These are phyloP conservation scores for Meleagris gallopavo DNA, from an alignment of 2,113 vertebrate species.

Conservation along the genomic window DNA sequence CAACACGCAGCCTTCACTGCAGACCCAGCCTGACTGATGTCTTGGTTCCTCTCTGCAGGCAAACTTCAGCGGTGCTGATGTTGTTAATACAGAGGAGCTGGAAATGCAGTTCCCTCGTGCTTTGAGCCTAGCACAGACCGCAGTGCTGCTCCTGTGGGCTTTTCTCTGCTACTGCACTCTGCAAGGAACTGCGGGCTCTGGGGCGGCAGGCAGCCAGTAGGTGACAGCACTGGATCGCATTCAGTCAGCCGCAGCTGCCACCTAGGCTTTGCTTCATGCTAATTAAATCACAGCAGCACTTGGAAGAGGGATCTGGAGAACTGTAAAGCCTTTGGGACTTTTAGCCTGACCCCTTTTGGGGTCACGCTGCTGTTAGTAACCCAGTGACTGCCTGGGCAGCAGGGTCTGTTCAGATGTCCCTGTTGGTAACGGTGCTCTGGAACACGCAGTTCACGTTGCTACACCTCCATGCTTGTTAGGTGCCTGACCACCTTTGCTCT, in stretches of 20 bases:
- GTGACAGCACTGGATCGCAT: slow-evolving; percentile 60
- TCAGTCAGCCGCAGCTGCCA: neutral
- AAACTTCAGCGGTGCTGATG: neutral
- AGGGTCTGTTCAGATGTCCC: accelerated
- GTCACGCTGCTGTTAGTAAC: neutral
- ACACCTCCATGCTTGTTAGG: accelerated
- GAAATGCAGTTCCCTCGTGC: neutral
- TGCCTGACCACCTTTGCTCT: neutral
- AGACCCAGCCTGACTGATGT: neutral
- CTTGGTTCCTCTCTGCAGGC: neutral
- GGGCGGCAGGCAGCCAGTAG: slow-evolving; percentile 34
- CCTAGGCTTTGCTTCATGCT: neutral
- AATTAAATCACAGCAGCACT: neutral
- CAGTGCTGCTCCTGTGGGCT: slow-evolving; percentile 34
- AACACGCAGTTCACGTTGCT: accelerated
- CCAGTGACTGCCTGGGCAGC: neutral
- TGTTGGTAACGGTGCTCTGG: accelerated
- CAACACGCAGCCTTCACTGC: neutral
- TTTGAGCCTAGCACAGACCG: neutral
- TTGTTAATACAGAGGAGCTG: neutral
- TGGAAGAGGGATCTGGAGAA: neutral
- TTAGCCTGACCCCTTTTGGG: neutral
- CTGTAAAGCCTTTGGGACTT: neutral
- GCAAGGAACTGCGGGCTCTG: neutral
- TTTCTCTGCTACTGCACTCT: neutral